Percentiles rank a stretch among this genome's conserved stretches.
These are phyloP conservation scores for Zootoca vivipara DNA, from an alignment of 2,113 vertebrate genomes.

Conservation along the genomic window DNA sequence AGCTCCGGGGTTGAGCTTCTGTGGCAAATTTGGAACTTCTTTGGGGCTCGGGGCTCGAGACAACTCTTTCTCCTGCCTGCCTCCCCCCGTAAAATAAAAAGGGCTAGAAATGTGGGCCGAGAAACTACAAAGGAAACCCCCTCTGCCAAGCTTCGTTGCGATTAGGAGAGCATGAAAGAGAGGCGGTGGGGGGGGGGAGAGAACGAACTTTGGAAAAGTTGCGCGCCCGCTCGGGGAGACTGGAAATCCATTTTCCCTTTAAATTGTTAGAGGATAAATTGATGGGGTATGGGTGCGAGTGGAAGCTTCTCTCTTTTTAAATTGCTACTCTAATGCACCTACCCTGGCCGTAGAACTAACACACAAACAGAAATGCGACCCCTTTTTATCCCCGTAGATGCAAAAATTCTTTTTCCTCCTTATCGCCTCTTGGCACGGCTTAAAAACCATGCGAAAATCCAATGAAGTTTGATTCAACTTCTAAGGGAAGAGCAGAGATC, in stretches of 20 bases:
- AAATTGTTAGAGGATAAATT: background rate
- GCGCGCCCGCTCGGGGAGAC: background rate
- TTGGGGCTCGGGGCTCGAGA: background rate
- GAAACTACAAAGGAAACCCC: background rate
- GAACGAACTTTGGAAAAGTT: background rate
- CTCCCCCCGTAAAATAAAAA: background rate
- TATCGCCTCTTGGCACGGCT: background rate
- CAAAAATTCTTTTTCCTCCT: background rate
- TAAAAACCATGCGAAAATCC: background rate
- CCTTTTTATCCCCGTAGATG: background rate
- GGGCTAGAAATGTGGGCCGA: background rate
- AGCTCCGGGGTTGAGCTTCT: background rate
- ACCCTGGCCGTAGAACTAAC: background rate
- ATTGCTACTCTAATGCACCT: too few relatives aligned
- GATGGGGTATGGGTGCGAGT: background rate
- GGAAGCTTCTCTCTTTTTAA: background rate
- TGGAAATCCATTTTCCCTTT: background rate
- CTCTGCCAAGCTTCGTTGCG: too few relatives aligned
- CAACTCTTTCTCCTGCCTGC: background rate
- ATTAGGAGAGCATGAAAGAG: too few relatives aligned
- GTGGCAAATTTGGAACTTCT: background rate
- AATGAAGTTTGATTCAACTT: background rate
- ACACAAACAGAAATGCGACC: background rate
- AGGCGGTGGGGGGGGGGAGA: background rate
- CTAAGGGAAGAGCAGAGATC: too few relatives aligned